Conservation (phyloP, 2,888 invertebrate genomes). For the Drosophila mulleri region DNA sequence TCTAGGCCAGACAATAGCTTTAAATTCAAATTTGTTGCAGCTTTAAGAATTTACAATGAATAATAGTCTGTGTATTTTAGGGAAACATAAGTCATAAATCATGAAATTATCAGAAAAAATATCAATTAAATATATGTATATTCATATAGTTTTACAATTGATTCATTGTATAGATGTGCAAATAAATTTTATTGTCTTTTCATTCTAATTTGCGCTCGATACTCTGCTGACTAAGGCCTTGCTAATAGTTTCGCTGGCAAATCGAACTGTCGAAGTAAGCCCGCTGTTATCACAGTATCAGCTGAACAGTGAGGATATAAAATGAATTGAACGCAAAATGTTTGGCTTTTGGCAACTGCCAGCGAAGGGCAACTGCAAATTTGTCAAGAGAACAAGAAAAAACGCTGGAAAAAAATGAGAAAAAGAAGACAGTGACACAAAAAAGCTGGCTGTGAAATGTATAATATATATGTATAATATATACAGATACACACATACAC, state of each 20-base stretch:
- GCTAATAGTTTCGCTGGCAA: constrained; percentile 8
- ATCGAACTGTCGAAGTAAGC: constrained; percentile 37
- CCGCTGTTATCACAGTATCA: constrained; percentile 41
- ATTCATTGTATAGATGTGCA: no score
- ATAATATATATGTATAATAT: constrained; percentile 62
- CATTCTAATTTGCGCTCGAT: no score
- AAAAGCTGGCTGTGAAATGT: constrained; percentile 62
- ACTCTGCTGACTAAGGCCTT: neutral
- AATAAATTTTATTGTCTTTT: no score
- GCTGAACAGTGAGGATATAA: constrained; percentile 50
- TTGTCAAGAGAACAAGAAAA: constrained; percentile 44
- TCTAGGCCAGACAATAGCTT: no score
- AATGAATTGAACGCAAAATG: constrained; percentile 33
- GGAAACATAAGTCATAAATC: no score
- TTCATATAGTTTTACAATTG: no score
- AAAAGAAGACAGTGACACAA: constrained; percentile 14
- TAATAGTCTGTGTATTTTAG: no score
- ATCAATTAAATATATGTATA: no score
- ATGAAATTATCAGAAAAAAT: no score
- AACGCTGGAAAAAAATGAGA: neutral
- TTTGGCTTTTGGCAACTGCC: constrained; percentile 23
- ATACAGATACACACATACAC: neutral
- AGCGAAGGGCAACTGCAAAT: constrained; percentile 49
- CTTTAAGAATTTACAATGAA: no score
- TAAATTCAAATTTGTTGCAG: no score